Evolutionary conservation across 1,140 invertebrate genomes (phyloP).

Genomic region (Drosophila kurseongensis): DNA sequence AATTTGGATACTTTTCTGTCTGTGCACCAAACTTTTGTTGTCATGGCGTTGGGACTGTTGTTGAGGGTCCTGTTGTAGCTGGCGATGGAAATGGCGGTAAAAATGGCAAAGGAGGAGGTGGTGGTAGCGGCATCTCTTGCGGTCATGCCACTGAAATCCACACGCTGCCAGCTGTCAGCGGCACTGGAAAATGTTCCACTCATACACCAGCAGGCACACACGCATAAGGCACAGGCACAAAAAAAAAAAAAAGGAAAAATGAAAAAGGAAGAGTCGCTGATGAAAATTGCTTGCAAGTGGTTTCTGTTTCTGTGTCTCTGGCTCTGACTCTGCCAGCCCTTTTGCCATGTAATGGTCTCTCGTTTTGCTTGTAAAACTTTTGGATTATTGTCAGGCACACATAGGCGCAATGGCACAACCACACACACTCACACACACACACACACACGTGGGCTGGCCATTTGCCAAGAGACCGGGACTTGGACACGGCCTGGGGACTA

Average conservation of each 20-base stretch:
- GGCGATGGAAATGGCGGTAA: background rate
- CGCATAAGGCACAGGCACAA: background rate
- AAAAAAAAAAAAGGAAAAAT: background rate
- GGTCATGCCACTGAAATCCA: conserved; percentile 60
- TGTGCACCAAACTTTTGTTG: conserved; percentile 40
- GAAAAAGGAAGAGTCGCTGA: conserved; percentile 61
- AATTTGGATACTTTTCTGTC: background rate
- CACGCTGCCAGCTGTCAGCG: conserved; percentile 69
- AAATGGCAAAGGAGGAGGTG: conserved; percentile 4
- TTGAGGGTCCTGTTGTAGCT: conserved; percentile 13
- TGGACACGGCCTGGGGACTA: conserved; percentile 33
- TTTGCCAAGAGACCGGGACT: conserved; percentile 70
- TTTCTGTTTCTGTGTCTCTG: conserved; percentile 73
- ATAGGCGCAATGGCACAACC: conserved; percentile 25
- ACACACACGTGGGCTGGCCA: conserved; percentile 51
- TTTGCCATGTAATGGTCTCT: conserved; percentile 73
- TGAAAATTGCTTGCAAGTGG: conserved; percentile 81
- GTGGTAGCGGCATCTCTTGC: conserved; percentile 40
- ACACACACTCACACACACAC: conserved; percentile 3
- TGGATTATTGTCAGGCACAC: conserved; percentile 78
- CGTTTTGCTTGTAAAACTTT: conserved; percentile 83
- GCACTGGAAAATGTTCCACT: conserved; percentile 56
- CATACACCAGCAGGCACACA: conserved; percentile 12
- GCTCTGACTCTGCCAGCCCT: conserved; percentile 51
- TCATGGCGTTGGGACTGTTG: conserved; percentile 22